Evolutionary conservation across 2,888 invertebrate genomes (phyloP).

Genomic region (Drosophila paranaensis): DNA sequence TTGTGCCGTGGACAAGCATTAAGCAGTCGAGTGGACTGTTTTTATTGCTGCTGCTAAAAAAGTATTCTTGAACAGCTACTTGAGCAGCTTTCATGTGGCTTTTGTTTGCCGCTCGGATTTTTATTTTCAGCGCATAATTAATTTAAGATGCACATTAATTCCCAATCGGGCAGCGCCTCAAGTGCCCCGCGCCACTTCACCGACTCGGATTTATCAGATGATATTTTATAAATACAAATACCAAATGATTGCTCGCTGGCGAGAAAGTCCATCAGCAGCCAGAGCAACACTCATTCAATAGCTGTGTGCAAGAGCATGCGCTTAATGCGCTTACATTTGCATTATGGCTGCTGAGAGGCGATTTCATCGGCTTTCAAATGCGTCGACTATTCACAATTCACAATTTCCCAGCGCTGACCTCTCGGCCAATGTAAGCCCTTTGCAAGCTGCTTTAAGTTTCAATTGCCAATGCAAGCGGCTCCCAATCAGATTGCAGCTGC

Average conservation of each 20-base stretch:
- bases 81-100: slow-evolving; percentile 61
- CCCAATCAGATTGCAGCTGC: not conserved
- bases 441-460: not conserved
- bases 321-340: slow-evolving; percentile 7
- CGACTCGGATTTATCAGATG: slow-evolving; percentile 31
- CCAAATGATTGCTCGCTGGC: too few relatives aligned
- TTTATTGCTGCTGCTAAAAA: slow-evolving; percentile 4
- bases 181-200: slow-evolving; percentile 58
- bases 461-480: not conserved
- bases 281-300: not conserved
- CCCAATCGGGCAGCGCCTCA: slow-evolving; percentile 56
- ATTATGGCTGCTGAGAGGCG: slow-evolving; percentile 1
- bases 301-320: not conserved
- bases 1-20: not conserved
- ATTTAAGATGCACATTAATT: slow-evolving; percentile 71
- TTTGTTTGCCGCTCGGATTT: slow-evolving; percentile 59
- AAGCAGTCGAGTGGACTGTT: not conserved
- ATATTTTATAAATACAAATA: not conserved
- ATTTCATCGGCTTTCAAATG: not conserved
- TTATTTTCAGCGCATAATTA: slow-evolving; percentile 74
- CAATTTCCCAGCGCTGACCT: not conserved
- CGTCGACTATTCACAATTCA: too few relatives aligned
- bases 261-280: not conserved
- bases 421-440: not conserved
- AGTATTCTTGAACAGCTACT: slow-evolving; percentile 57